Conservation (phyloP, 2,113 vertebrate genomes). For the Eolophus roseicapilla region DNA sequence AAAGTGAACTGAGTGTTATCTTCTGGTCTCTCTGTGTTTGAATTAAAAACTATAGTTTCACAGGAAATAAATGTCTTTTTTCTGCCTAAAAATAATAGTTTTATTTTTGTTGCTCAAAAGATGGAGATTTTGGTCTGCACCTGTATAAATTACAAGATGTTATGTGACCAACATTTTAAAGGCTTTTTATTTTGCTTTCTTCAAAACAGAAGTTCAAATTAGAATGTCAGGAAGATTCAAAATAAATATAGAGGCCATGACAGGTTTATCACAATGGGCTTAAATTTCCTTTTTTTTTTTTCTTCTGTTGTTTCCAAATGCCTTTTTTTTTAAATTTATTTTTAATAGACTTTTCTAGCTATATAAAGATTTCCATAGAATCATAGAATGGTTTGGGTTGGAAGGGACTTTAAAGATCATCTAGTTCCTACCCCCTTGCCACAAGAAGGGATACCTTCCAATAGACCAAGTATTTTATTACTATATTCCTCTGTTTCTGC, state of each 20-base stretch:
- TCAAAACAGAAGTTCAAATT: not conserved
- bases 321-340: not conserved
- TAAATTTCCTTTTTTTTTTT: not conserved
- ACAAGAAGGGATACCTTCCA: not conserved
- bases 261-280: not conserved
- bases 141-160: not conserved
- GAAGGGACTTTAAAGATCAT: not conserved
- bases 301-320: not conserved
- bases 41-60: not conserved
- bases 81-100: not conserved
- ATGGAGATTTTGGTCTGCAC: not conserved
- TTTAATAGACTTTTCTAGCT: not conserved
- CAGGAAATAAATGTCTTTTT: not conserved
- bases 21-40: not conserved
- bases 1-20: not conserved
- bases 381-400: not conserved
- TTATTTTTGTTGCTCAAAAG: not conserved
- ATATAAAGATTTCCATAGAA: not conserved
- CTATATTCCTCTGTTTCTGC: not conserved
- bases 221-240: not conserved
- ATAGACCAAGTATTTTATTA: not conserved
- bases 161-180: not conserved
- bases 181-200: not conserved
- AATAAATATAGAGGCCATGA: not conserved
- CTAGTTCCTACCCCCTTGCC: not conserved